Evolutionary conservation across 1,140 invertebrate genomes (phyloP).

Genomic region (Tetragnatha versicolor): DNA sequence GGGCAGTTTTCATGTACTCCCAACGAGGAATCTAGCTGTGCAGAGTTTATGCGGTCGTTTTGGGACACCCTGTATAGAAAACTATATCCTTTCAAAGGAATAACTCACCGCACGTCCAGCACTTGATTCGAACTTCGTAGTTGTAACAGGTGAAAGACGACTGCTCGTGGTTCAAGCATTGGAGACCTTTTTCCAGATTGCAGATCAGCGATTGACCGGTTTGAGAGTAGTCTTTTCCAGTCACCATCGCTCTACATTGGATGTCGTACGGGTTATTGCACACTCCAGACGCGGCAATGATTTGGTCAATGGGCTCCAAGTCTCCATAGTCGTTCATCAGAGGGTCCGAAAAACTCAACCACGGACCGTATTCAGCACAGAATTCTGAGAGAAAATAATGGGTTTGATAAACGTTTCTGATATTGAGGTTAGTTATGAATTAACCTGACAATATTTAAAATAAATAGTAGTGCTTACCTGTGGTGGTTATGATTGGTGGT

Average conservation of each 20-base stretch:
- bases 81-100: background rate
- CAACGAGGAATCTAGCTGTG: too few relatives aligned
- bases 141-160: slow-evolving; percentile 58
- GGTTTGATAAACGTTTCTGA: background rate
- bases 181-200: slow-evolving; percentile 62
- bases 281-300: slow-evolving; percentile 25
- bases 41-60: too few relatives aligned
- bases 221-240: slow-evolving; percentile 13
- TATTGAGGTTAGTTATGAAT: background rate
- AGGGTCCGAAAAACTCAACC: slow-evolving; percentile 60
- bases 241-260: slow-evolving; percentile 58
- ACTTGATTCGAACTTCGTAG: slow-evolving; percentile 62
- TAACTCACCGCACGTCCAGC: slow-evolving; percentile 57
- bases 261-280: slow-evolving; percentile 60
- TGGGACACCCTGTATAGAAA: too few relatives aligned
- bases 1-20: too few relatives aligned
- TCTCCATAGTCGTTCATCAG: slow-evolving; percentile 35
- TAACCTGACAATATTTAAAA: background rate
- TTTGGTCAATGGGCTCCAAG: slow-evolving; percentile 45
- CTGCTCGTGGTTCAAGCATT: slow-evolving; percentile 60
- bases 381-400: slow-evolving; percentile 19
- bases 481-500: background rate
- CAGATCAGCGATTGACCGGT: slow-evolving; percentile 62
- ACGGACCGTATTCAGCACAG: slow-evolving; percentile 57
- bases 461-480: background rate